Conservation (phyloP, 2,113 vertebrate genomes). For the Cygnus atratus region DNA sequence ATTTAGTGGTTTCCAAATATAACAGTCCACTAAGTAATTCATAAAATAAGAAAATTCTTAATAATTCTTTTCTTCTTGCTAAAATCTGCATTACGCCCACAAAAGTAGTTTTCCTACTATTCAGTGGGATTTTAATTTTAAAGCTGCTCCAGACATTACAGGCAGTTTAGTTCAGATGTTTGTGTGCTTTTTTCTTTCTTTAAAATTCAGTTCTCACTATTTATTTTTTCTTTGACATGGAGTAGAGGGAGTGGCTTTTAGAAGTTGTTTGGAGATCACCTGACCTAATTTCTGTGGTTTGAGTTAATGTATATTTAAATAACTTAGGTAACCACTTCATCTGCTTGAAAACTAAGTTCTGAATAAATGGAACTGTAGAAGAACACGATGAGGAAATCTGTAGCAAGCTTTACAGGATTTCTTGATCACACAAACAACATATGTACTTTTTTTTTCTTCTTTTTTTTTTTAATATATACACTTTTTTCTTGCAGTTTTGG, state of each 20-base stretch:
- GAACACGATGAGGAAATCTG: background rate
- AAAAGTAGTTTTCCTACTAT: background rate
- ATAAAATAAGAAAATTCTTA: background rate
- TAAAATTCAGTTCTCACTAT: background rate
- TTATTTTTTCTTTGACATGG: background rate
- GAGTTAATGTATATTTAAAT: background rate
- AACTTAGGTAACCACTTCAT: background rate
- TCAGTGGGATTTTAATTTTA: background rate
- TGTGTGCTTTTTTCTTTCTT: background rate
- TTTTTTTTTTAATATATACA: accelerated
- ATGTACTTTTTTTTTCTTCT: background rate
- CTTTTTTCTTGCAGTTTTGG: background rate
- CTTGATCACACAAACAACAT: background rate
- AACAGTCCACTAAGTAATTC: background rate
- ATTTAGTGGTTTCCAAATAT: background rate
- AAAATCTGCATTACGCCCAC: background rate
- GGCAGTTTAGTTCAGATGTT: background rate
- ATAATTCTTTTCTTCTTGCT: background rate
- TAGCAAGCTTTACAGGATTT: background rate
- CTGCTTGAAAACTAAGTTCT: background rate
- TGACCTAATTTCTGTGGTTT: background rate
- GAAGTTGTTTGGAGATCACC: background rate
- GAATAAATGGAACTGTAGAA: background rate
- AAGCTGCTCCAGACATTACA: background rate
- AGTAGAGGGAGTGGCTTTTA: background rate